phyloP scores from a whole-genome alignment of 1,140 invertebrate genomes.

The Oscheius sp. region DNA sequence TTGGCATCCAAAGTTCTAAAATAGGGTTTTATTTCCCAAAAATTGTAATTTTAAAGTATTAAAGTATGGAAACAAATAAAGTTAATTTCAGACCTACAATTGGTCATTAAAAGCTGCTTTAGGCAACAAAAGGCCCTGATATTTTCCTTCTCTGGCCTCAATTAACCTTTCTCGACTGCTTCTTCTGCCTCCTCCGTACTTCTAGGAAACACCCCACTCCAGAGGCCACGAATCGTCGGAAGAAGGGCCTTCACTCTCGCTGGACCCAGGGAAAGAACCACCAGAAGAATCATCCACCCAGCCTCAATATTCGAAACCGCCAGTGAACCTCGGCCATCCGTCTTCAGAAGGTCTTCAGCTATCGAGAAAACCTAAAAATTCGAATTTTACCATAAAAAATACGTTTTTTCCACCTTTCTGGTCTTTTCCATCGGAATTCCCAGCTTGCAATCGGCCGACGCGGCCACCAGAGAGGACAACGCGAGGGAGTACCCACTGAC shows the following conservation, averaged over 20 bases:
- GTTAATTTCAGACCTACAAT: too few species aligned
- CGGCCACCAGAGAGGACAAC: conserved; percentile 84
- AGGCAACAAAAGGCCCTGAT: too few species aligned
- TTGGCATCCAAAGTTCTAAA: too few species aligned
- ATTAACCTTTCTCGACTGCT: conserved; percentile 92
- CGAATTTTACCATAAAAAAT: conserved; percentile 4
- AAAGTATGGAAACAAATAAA: too few species aligned
- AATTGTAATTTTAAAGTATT: too few species aligned
- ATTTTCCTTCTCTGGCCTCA: too few species aligned
- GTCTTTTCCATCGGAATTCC: conserved; percentile 85
- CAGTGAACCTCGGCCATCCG: conserved; percentile 87
- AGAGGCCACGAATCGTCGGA: too few species aligned
- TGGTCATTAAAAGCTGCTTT: too few species aligned
- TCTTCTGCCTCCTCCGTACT: conserved; percentile 91
- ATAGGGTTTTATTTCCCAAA: too few species aligned
- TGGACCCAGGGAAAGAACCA: conserved; percentile 91
- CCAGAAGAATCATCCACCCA: conserved; percentile 92
- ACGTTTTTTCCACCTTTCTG: conserved; percentile 31
- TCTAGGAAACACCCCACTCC: conserved; percentile 95
- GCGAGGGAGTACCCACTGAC: conserved; percentile 86
- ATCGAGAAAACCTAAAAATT: conserved; percentile 88
- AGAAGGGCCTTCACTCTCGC: conserved; percentile 85
- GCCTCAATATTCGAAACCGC: conserved; percentile 90
- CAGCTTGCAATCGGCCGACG: conserved; percentile 81
- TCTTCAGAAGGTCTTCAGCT: conserved; percentile 90